Evolutionary conservation across 1,140 invertebrate species (phyloP).

Genomic region (Papilio polytes): DNA sequence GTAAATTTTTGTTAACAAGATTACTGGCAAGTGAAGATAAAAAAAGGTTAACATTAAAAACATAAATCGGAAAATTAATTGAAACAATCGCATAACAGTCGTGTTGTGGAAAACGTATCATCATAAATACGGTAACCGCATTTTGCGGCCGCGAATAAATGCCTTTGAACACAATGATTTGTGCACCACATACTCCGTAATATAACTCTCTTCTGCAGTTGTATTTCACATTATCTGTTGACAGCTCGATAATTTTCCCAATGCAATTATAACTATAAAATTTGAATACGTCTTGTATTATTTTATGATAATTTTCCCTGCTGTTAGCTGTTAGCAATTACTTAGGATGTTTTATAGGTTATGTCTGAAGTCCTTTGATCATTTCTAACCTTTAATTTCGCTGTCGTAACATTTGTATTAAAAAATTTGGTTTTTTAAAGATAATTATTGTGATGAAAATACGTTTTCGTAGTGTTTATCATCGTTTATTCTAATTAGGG

Average conservation of each 20-base stretch:
- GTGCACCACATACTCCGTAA: constrained; percentile 5
- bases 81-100: neutral
- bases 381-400: neutral
- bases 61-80: neutral
- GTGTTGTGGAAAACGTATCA: constrained; percentile 22
- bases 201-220: constrained; percentile 21
- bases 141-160: neutral
- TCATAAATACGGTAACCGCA: constrained; percentile 6
- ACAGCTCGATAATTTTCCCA: constrained; percentile 8
- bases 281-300: neutral
- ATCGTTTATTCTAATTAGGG: too few relatives aligned
- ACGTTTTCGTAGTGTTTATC: too few relatives aligned
- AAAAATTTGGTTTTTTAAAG: neutral
- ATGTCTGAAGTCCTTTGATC: neutral
- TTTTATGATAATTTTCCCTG: neutral
- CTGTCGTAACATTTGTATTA: neutral
- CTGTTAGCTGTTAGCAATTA: neutral
- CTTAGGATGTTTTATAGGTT: neutral
- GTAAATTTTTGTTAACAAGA: neutral
- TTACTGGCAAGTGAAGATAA: neutral
- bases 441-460: neutral
- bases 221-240: constrained; percentile 24
- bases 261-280: constrained; percentile 3
- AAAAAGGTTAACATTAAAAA: neutral
- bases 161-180: constrained; percentile 31